phyloP scores from a whole-genome alignment of 2,113 vertebrate genomes.

The Sigmodon hispidus region DNA sequence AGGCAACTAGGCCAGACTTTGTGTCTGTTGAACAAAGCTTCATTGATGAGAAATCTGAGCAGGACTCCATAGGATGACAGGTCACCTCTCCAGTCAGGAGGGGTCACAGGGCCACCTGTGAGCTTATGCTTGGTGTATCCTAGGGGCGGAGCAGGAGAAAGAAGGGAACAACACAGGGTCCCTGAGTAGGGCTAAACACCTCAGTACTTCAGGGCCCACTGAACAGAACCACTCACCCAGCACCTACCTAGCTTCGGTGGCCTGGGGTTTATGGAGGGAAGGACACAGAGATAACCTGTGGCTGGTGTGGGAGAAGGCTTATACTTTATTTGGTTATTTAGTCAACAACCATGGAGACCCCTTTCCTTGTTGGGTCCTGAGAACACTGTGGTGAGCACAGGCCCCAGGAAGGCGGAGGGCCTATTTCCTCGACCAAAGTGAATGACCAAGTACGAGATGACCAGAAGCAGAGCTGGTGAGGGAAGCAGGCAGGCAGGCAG shows the following conservation, averaged over 20 bases:
- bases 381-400: neutral
- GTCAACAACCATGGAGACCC: neutral
- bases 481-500: neutral
- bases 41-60: neutral
- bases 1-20: neutral
- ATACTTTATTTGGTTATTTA: neutral
- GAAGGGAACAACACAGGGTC: neutral
- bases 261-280: neutral
- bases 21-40: neutral
- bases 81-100: neutral
- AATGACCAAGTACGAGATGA: neutral
- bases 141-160: fast-evolving
- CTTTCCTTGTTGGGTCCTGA: neutral
- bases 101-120: neutral
- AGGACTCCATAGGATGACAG: neutral
- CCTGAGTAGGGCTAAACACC: neutral
- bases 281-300: neutral
- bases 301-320: neutral
- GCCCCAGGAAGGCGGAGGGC: neutral
- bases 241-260: neutral
- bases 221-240: too few relatives aligned
- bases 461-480: neutral
- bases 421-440: neutral
- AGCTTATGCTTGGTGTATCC: neutral
- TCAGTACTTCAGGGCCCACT: too few relatives aligned